Base-by-base conservation (phyloP, 1,140 invertebrate genomes). In the Papilio polytes region DNA sequence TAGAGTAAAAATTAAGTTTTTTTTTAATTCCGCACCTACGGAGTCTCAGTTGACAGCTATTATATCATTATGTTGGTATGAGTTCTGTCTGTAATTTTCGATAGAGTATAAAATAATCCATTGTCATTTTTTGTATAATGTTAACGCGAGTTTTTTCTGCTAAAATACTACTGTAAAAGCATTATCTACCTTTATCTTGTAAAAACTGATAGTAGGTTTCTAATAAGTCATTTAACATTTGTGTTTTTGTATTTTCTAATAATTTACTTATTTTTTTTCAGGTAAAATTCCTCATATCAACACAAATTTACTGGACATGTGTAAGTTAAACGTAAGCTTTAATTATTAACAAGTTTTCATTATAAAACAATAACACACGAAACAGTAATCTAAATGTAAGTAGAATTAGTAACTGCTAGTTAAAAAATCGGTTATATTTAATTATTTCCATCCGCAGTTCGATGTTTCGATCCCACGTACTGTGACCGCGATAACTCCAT, bases 401-500 rank as follows among this genome's bases (percentile, higher is more conserved):
- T 36, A 36, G 31, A 36, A 41, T 7, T 31, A 70, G 13, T 70
- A 13, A 26, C 63, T 3, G 12, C 63, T 36, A 70, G 63, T 31
- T 12, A 31, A 31, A 31, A 70, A 15, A 12, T 70, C 13, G 10
- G 26, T 31, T 26, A 13, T 15, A 31, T 70, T 31, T 31, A 31
- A 15, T 70, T 15, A 70, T 31, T 12, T 4, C 7, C 53, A 56
- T 56, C 53, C 18, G 36, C 18, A 36, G 15, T 41, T 31, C 10
- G 9, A 26, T 72, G 20, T 73, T 73, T 73, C 72, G 72, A 76
- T 51, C 74, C 46, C 74, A 76, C 74, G 46, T 76, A 76, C 10
- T 13, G 20, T 76, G 44, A 26, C 20, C 20, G 44, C 41, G 20
- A 76, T 48, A 76, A 22, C 18, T 76, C 22, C n/a, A 76, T 51